These are phyloP conservation scores for Brachyopa scutellaris DNA, from an alignment of 2,888 invertebrate species.

Conservation along the genomic window DNA sequence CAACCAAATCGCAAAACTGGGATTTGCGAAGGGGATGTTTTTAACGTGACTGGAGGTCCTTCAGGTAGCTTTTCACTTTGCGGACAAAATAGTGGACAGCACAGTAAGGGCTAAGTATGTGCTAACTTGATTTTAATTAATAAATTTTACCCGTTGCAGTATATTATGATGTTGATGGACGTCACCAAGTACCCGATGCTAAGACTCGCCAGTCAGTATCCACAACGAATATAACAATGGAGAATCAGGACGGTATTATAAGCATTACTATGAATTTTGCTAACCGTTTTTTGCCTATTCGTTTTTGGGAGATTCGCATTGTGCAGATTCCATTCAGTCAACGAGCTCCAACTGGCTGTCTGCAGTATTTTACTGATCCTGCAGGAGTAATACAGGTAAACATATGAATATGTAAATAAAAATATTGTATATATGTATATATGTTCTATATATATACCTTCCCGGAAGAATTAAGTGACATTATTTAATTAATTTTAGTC, in stretches of 20 bases:
- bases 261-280: slow-evolving; percentile 83
- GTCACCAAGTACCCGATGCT: slow-evolving; percentile 77
- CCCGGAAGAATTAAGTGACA: too few species aligned
- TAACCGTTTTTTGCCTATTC: slow-evolving; percentile 85
- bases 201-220: slow-evolving; percentile 74
- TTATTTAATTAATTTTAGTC: too few species aligned
- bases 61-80: slow-evolving; percentile 86
- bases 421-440: too few species aligned
- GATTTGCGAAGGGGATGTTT: slow-evolving; percentile 89
- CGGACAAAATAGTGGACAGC: slow-evolving; percentile 92
- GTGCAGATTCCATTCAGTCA: slow-evolving; percentile 90
- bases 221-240: slow-evolving; percentile 62
- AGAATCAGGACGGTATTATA: slow-evolving; percentile 74
- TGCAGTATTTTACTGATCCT: slow-evolving; percentile 87
- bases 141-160: too few species aligned
- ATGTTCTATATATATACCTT: too few species aligned
- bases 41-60: slow-evolving; percentile 84
- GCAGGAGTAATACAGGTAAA: slow-evolving; percentile 83
- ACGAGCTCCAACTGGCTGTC: slow-evolving; percentile 89
- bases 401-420: neutral
- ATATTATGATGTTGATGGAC: slow-evolving; percentile 80
- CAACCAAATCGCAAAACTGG: slow-evolving; percentile 92
- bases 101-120: slow-evolving; percentile 85
- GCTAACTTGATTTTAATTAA: too few species aligned
- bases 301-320: slow-evolving; percentile 91